A percentile compares a stretch with the other conserved stretches of the same genome.
phyloP scores from a whole-genome alignment of 2,113 vertebrate species.

The Heterotis niloticus region DNA sequence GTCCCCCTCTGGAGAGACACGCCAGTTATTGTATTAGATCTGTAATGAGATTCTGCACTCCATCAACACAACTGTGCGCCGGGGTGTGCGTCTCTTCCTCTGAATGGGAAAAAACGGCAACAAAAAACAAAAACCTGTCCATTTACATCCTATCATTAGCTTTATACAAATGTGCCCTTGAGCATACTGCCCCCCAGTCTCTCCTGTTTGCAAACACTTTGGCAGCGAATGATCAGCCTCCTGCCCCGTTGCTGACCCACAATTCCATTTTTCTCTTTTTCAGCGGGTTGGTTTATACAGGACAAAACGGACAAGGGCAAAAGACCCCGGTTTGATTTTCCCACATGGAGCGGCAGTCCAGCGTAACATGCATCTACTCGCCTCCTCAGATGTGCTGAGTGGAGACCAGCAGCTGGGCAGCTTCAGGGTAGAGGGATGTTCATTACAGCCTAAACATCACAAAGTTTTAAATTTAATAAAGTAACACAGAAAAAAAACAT shows the following conservation, averaged over 20 bases:
- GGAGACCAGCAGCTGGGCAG: constrained; percentile 3
- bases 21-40: constrained; percentile 97
- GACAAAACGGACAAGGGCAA: constrained; percentile 44
- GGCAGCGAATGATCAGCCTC: constrained; percentile 62
- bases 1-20: constrained; percentile 83
- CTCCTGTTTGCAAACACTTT: constrained; percentile 66
- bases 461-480: constrained; percentile 11
- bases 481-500: not conserved
- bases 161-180: constrained; percentile 89
- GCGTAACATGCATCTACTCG: constrained; percentile 22
- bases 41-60: constrained; percentile 94
- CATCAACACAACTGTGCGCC: constrained; percentile 64
- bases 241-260: constrained; percentile 3
- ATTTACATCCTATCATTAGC: constrained; percentile 96
- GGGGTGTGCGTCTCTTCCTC: constrained; percentile 58
- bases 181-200: constrained; percentile 64
- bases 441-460: too few relatives aligned
- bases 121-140: constrained; percentile 58
- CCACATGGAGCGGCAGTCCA: constrained; percentile 21
- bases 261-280: constrained; percentile 32
- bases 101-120: constrained; percentile 54
- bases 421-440: too few relatives aligned
- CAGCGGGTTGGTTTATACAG: constrained; percentile 34
- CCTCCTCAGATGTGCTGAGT: constrained; percentile 18
- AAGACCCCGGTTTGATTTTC: constrained; percentile 23